A percentile compares a stretch with the other conserved stretches of the same genome.
Conservation (phyloP, 2,888 invertebrate genomes). For the Globia sparganii region DNA sequence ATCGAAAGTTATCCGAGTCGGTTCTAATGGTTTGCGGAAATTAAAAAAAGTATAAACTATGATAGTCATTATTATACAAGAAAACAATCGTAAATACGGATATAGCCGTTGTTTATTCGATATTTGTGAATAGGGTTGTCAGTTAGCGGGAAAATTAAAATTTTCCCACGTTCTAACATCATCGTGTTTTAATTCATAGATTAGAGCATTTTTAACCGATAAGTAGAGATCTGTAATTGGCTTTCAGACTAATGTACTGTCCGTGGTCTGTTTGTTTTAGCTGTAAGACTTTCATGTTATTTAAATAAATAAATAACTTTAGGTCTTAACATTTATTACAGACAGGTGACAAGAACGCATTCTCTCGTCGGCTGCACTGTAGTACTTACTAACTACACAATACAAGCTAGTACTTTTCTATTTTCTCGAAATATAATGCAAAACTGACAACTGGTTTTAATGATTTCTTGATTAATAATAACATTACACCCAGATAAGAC, state of each 20-base stretch:
- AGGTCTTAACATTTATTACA: too few relatives aligned
- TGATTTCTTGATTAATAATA: slow-evolving; percentile 16
- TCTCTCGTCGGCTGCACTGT: not conserved
- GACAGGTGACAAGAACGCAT: not conserved
- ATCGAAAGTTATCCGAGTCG: slow-evolving; percentile 57
- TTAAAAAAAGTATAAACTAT: slow-evolving; percentile 33
- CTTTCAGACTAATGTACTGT: too few relatives aligned
- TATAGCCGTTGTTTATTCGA: slow-evolving; percentile 11
- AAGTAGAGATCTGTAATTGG: too few relatives aligned
- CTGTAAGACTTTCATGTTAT: too few relatives aligned
- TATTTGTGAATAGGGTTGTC: slow-evolving; percentile 29
- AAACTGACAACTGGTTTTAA: slow-evolving; percentile 1
- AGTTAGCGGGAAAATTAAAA: not conserved
- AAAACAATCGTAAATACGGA: slow-evolving; percentile 37
- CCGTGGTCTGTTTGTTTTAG: too few relatives aligned
- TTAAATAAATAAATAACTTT: too few relatives aligned
- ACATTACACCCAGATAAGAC: slow-evolving; percentile 10
- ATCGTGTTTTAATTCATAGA: not conserved
- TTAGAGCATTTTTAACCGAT: too few relatives aligned
- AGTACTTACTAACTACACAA: not conserved
- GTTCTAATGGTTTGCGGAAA: slow-evolving; percentile 47
- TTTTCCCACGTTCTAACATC: too few relatives aligned
- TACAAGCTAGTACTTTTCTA: not conserved
- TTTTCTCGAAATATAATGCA: slow-evolving; percentile 9
- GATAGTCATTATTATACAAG: slow-evolving; percentile 33